Evolutionary conservation across 2,797 vertebrate genomes (phyloP).

Genomic region (Borostomias antarcticus): DNA sequence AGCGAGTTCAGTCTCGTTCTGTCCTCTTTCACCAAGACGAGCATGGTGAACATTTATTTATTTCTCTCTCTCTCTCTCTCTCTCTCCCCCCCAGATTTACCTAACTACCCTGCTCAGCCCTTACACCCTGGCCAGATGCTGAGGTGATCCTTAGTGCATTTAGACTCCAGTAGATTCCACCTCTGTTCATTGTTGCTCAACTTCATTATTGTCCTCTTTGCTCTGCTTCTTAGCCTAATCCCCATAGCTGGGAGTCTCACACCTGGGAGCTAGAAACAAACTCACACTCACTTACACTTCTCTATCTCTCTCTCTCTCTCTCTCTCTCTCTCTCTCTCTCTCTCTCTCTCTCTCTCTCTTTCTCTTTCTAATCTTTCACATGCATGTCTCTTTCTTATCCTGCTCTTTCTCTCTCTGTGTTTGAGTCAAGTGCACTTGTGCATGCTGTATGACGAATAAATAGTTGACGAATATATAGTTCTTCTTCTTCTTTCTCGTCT

Average conservation of each 20-base stretch:
- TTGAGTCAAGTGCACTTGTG: too few species aligned
- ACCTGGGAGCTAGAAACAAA: slow-evolving; percentile 25
- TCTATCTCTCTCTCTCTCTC: slow-evolving; percentile 7
- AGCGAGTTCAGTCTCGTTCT: too few species aligned
- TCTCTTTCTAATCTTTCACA: too few species aligned
- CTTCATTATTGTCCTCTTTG: slow-evolving; percentile 51
- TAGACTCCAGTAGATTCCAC: slow-evolving; percentile 27
- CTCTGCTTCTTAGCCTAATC: slow-evolving; percentile 46
- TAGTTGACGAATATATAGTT: too few species aligned
- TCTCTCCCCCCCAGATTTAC: neutral
- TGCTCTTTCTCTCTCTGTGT: too few species aligned
- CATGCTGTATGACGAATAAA: too few species aligned
- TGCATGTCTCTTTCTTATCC: too few species aligned
- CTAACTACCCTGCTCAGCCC: neutral
- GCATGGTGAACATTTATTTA: neutral
- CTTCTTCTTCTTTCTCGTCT: too few species aligned
- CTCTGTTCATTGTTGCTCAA: slow-evolving; percentile 32
- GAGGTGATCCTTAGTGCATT: slow-evolving; percentile 32
- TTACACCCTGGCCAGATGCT: slow-evolving; percentile 34
- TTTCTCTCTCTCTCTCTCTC: neutral
- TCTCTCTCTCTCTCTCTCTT: neutral
- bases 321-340: neutral
- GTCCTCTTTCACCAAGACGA: too few species aligned
- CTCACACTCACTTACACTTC: slow-evolving; percentile 14
- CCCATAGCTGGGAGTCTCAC: slow-evolving; percentile 27